phyloP scores from a whole-genome alignment of 2,113 vertebrate species.

The Hemibagrus wyckioides region DNA sequence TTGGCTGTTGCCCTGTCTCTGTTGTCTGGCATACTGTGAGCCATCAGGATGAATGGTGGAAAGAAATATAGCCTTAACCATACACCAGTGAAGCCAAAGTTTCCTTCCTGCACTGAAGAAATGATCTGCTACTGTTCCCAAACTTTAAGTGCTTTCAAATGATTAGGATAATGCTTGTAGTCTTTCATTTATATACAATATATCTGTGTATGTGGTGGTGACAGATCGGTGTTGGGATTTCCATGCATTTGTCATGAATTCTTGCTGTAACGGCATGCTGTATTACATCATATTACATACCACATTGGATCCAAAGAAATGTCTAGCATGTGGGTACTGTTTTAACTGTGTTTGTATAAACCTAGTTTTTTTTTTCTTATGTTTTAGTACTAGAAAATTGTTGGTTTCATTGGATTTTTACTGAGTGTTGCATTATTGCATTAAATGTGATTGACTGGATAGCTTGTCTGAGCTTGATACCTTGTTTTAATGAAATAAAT shows the following conservation, averaged over 20 bases:
- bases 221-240: background rate
- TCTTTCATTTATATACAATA: background rate
- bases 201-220: background rate
- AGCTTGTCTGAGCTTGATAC: slow-evolving; percentile 1
- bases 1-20: slow-evolving; percentile 64
- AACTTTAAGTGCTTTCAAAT: slow-evolving; percentile 27
- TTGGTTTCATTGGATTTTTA: background rate
- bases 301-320: background rate
- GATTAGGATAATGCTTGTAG: slow-evolving; percentile 9
- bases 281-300: background rate
- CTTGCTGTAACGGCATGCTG: background rate
- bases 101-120: slow-evolving; percentile 16
- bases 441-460: background rate
- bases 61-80: slow-evolving; percentile 27
- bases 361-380: background rate
- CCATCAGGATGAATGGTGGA: slow-evolving; percentile 46
- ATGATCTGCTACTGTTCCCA: background rate
- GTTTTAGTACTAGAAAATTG: background rate
- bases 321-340: background rate
- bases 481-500: slow-evolving; percentile 17
- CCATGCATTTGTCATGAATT: background rate
- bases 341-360: background rate
- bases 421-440: background rate
- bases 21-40: slow-evolving; percentile 64
- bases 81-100: background rate